Percentiles rank a stretch among this genome's conserved stretches.
These are phyloP conservation scores for Erethizon dorsatum DNA, from an alignment of 2,797 vertebrate species.

Conservation along the genomic window DNA sequence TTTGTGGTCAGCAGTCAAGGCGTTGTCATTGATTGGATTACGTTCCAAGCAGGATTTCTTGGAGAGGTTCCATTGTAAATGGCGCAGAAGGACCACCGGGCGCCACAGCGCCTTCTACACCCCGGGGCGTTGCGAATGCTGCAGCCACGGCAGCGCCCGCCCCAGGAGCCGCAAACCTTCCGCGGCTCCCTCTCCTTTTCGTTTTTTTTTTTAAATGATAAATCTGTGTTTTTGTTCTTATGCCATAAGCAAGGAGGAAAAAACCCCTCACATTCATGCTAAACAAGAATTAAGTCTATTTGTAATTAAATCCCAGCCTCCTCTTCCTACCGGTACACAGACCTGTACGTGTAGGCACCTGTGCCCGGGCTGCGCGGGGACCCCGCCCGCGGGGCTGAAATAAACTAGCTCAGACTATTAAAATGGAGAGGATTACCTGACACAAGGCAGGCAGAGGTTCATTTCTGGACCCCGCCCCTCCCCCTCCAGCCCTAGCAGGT, in stretches of 20 bases:
- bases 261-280: conserved; percentile 87
- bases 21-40: background rate
- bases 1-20: background rate
- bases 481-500: background rate
- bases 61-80: background rate
- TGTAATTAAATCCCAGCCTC: conserved; percentile 72
- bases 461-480: background rate
- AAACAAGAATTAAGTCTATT: conserved; percentile 85
- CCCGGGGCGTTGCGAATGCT: background rate
- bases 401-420: background rate
- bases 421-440: background rate
- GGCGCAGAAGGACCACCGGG: background rate
- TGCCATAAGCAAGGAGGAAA: conserved; percentile 87
- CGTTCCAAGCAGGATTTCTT: conserved; percentile 35
- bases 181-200: background rate
- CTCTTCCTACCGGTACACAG: conserved; percentile 1
- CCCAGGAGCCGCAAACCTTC: background rate
- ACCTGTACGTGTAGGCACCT: background rate
- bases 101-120: fast-evolving
- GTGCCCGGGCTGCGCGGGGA: background rate
- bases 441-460: background rate
- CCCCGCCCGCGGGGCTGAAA: background rate
- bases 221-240: conserved; percentile 88
- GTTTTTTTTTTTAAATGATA: background rate
- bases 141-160: fast-evolving